Evolutionary conservation across 1,140 invertebrate species (phyloP).

Genomic region (Spodoptera litura): DNA sequence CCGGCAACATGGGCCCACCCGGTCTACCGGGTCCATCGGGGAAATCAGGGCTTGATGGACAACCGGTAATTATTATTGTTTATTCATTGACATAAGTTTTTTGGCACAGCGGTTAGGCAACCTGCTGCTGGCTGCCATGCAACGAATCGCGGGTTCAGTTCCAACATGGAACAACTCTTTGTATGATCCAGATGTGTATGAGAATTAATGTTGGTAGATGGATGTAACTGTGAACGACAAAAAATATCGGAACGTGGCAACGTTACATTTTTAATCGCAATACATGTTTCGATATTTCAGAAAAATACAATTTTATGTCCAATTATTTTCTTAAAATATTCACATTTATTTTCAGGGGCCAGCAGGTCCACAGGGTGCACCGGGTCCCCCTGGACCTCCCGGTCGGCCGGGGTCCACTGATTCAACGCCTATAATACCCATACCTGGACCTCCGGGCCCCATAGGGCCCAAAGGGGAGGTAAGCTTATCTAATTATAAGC

Average conservation of each 20-base stretch:
- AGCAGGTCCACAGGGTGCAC: slow-evolving; percentile 83
- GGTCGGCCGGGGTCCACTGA: slow-evolving; percentile 41
- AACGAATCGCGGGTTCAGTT: too few species aligned
- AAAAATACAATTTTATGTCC: too few species aligned
- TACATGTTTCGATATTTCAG: too few species aligned
- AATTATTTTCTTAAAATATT: neutral
- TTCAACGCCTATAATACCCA: neutral
- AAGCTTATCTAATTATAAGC: neutral
- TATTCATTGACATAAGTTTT: too few species aligned
- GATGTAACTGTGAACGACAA: too few species aligned
- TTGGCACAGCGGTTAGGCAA: too few species aligned
- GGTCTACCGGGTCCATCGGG: slow-evolving; percentile 61
- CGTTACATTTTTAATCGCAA: neutral
- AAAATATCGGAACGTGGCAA: neutral
- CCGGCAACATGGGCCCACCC: slow-evolving; percentile 60
- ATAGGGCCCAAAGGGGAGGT: slow-evolving; percentile 67
- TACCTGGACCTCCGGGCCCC: slow-evolving; percentile 63
- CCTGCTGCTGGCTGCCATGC: too few species aligned
- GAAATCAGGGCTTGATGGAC: slow-evolving; percentile 67
- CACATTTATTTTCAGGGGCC: slow-evolving; percentile 70
- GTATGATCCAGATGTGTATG: too few species aligned
- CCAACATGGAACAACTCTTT: too few species aligned
- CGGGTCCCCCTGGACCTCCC: slow-evolving; percentile 62
- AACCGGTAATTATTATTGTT: slow-evolving; percentile 54
- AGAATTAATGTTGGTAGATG: too few species aligned